Conservation (phyloP, 2,888 invertebrate genomes). For the Tipula vernalis region DNA sequence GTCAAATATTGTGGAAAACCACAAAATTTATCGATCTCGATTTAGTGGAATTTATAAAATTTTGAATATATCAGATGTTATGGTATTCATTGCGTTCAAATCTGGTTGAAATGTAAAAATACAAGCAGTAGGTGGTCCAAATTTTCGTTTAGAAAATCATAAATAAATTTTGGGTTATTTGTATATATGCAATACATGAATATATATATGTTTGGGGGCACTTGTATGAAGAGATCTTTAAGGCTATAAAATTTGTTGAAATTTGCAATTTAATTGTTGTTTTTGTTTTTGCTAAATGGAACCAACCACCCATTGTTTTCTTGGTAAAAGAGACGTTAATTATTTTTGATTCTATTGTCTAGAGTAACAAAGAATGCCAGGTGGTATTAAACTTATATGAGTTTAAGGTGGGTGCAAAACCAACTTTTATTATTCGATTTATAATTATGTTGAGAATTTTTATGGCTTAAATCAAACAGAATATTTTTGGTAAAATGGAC, state of each 20-base stretch:
- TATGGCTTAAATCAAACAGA: too few relatives aligned
- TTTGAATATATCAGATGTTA: background rate
- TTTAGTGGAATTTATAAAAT: background rate
- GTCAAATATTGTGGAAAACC: background rate
- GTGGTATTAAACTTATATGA: background rate
- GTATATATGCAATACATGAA: background rate
- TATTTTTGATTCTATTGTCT: background rate
- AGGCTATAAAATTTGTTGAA: background rate
- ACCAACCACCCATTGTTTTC: background rate
- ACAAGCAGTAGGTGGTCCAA: background rate
- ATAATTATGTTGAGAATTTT: too few relatives aligned
- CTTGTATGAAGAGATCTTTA: background rate
- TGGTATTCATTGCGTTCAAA: background rate
- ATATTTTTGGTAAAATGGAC: too few relatives aligned
- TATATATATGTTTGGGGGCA: background rate
- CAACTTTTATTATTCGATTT: background rate
- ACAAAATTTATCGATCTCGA: background rate
- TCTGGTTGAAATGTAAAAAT: background rate
- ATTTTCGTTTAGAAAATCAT: background rate
- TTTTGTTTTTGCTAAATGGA: background rate
- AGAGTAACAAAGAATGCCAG: background rate
- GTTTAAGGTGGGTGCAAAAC: background rate
- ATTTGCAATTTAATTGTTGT: background rate
- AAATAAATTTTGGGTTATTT: background rate
- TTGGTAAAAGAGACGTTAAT: background rate